Conservation (phyloP, 2,888 invertebrate genomes). For the Oligia fasciuncula region DNA sequence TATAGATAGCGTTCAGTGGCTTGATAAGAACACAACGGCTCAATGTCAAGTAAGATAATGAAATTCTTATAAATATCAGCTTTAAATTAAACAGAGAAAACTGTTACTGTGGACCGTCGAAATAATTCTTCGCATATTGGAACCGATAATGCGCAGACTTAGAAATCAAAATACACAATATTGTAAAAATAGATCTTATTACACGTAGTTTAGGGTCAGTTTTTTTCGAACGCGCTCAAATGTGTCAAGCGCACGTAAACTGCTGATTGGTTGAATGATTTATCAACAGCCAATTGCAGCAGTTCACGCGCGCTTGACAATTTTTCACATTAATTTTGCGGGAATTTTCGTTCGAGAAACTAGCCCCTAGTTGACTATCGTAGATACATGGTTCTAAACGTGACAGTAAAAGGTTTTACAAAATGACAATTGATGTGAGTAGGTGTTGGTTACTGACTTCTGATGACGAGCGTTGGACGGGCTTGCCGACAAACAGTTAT, state of each 20-base stretch:
- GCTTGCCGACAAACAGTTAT: neutral
- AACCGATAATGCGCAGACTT: slow-evolving; percentile 55
- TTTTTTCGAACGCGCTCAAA: neutral
- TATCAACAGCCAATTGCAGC: neutral
- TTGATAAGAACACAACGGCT: slow-evolving; percentile 44
- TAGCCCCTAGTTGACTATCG: neutral
- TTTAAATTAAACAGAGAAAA: slow-evolving; percentile 38
- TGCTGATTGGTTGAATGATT: neutral
- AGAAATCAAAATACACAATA: slow-evolving; percentile 55
- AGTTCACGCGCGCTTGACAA: neutral
- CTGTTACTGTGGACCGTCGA: slow-evolving; percentile 55
- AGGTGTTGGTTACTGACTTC: slow-evolving; percentile 29
- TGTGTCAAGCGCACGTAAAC: too few species aligned
- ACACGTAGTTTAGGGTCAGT: neutral
- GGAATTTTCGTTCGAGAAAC: neutral
- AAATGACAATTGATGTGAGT: slow-evolving; percentile 46
- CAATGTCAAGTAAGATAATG: slow-evolving; percentile 38
- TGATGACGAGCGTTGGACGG: slow-evolving; percentile 6
- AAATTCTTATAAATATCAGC: slow-evolving; percentile 43
- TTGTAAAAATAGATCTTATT: slow-evolving; percentile 35
- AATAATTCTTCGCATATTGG: slow-evolving; percentile 41
- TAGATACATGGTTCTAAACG: slow-evolving; percentile 24
- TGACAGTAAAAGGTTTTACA: slow-evolving; percentile 37
- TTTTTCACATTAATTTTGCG: neutral
- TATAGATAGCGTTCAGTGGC: slow-evolving; percentile 45